Conservation (phyloP, 1,140 invertebrate species). For the Lordiphosa mommai region DNA sequence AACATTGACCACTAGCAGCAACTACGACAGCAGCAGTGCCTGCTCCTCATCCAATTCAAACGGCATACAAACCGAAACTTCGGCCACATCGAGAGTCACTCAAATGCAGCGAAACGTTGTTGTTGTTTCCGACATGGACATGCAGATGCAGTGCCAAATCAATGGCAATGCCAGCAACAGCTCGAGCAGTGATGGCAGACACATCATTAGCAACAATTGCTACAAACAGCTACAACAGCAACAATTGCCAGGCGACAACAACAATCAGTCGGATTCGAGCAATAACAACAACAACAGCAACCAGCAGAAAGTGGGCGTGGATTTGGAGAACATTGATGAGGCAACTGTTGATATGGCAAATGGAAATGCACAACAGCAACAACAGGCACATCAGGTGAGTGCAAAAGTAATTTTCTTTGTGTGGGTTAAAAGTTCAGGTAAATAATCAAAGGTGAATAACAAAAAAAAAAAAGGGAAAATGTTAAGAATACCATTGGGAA, state of each 20-base stretch:
- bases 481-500: no score
- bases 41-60: slow-evolving; percentile 67
- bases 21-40: slow-evolving; percentile 66
- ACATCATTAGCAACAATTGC: slow-evolving; percentile 71
- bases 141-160: slow-evolving; percentile 66
- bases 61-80: slow-evolving; percentile 63
- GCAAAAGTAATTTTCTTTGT: not conserved
- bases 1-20: slow-evolving; percentile 35
- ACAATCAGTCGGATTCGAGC: slow-evolving; percentile 27
- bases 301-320: slow-evolving; percentile 21
- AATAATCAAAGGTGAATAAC: slow-evolving; percentile 1
- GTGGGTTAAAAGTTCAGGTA: not conserved
- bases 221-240: slow-evolving; percentile 39
- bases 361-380: slow-evolving; percentile 47
- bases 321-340: slow-evolving; percentile 45
- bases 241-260: slow-evolving; percentile 30
- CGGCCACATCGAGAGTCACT: slow-evolving; percentile 60
- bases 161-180: slow-evolving; percentile 44
- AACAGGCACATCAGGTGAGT: slow-evolving; percentile 43
- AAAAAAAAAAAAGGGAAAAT: not conserved
- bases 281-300: slow-evolving; percentile 38
- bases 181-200: slow-evolving; percentile 37
- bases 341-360: slow-evolving; percentile 59
- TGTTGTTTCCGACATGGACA: slow-evolving; percentile 30
- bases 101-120: slow-evolving; percentile 50